Base-by-base conservation (phyloP, 2,888 invertebrate genomes). In the Drosophila kuntzei region DNA sequence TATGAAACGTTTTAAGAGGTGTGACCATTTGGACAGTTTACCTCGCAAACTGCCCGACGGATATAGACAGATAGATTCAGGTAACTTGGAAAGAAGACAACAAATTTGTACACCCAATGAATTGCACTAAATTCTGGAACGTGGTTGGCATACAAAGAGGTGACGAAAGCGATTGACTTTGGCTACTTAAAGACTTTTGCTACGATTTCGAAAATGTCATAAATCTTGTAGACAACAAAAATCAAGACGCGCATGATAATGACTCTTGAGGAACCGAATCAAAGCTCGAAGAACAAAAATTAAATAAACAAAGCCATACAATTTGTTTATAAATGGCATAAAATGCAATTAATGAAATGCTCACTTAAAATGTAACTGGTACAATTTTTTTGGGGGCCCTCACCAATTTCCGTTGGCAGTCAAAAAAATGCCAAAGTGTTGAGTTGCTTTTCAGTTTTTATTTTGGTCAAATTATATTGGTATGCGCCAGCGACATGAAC, bases 41-140 rank as follows among this genome's bases (percentile, higher is more conserved):
- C 51, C 65, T 54, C 43, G 44, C 7, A 25, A 25, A 27, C 43
- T 61, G 55, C 11, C 32, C 20, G 29, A 29, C 32, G 12, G 12
- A 55, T 32, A 11, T 29, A 50, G 14, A 16, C 29, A 43, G 37
- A 59, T 37, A 60, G 64, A 37, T 25, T 18, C 9, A 44, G 43
- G 34, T 2, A 22, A 39, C 5, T 29, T 50, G 8, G 25, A 63
- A 22, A 51, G 46, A 18, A 47, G 44, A 46, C 47, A 70, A 57
- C 44, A 43, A 41, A 53, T 61, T 37, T 61, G 49, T 82, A 71
- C 69, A 69, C 72, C 72, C 71, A 78, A 71, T 65, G 68, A 79
- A 79, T 65, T 86, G 89, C 77, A 84, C 87, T 79, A 79, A 78
- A 87, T 89, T 77, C 60, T 57, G 46, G 39, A 59, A 80, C 87